Evolutionary conservation across 2,113 vertebrate genomes (phyloP).

Genomic region (Microcebus griseorufus): DNA sequence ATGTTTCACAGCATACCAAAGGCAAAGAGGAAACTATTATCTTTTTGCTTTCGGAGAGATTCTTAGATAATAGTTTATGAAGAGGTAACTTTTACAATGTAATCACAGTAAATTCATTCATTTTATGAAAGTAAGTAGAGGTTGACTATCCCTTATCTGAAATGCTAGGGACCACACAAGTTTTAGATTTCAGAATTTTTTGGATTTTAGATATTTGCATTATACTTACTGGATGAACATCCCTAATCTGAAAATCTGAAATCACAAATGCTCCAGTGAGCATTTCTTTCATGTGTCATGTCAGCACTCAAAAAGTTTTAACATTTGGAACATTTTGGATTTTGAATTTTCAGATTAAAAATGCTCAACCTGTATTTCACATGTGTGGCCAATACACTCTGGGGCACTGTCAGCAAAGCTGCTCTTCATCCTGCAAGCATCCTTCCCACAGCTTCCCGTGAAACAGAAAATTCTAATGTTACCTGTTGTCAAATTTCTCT

Average conservation of each 20-base stretch:
- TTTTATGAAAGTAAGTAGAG: conserved; percentile 36
- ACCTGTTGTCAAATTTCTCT: not conserved
- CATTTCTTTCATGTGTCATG: not conserved
- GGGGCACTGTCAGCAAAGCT: not conserved
- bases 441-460: not conserved
- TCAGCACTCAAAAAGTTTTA: not conserved
- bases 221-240: not conserved
- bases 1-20: not conserved
- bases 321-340: not conserved
- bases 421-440: not conserved
- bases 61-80: not conserved
- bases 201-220: not conserved
- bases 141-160: not conserved
- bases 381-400: not conserved
- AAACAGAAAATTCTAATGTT: not conserved
- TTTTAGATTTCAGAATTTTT: not conserved
- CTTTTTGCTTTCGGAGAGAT: conserved; percentile 35
- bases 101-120: conserved; percentile 5
- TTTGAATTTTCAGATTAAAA: not conserved
- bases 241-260: not conserved
- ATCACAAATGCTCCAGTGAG: not conserved
- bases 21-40: not conserved
- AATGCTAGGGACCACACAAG: not conserved
- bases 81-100: not conserved
- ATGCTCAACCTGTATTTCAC: not conserved